phyloP scores from a whole-genome alignment of 2,888 invertebrate species.

The Eubasilissa splendida region DNA sequence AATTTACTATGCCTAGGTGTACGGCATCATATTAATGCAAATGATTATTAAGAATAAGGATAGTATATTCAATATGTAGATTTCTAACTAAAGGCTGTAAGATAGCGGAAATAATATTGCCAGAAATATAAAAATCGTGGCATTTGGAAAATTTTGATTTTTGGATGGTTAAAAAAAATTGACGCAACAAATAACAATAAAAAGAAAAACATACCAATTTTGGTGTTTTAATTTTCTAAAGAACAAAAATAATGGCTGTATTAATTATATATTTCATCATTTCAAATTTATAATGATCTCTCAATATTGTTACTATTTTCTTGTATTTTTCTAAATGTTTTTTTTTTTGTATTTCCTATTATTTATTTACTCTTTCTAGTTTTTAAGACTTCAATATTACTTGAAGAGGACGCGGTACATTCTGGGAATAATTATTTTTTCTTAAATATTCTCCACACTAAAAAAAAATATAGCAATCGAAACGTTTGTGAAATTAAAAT shows the following conservation, averaged over 20 bases:
- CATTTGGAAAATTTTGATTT: no score
- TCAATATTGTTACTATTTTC: constrained; percentile 3
- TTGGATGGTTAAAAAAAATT: no score
- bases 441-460: no score
- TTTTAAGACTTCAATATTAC: constrained; percentile 2
- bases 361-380: constrained; percentile 9
- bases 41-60: neutral
- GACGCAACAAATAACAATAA: neutral
- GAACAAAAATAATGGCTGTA: neutral
- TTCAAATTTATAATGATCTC: constrained; percentile 19
- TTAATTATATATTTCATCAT: constrained; percentile 1
- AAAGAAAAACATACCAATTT: neutral
- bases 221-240: neutral
- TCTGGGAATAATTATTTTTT: no score
- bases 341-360: neutral
- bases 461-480: no score
- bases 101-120: neutral
- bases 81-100: constrained; percentile 4
- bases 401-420: neutral
- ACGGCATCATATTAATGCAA: constrained; percentile 10
- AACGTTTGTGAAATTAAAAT: no score
- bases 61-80: constrained; percentile 12
- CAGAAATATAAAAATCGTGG: no score
- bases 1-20: neutral
- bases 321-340: constrained; percentile 21